Base-by-base conservation (phyloP, 2,888 invertebrate genomes). In the Diarsia mendica region DNA sequence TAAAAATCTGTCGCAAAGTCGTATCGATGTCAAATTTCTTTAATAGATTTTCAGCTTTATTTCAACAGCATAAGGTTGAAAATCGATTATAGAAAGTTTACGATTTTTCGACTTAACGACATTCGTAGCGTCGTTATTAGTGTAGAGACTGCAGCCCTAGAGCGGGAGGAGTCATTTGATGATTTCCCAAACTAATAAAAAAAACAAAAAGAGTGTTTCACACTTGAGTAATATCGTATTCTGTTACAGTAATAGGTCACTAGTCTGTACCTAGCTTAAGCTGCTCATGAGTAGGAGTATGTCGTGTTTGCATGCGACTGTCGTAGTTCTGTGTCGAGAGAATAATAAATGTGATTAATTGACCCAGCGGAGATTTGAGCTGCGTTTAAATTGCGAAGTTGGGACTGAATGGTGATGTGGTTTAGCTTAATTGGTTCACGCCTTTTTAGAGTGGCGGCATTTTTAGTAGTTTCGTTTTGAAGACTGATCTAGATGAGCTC, bases 341-440 rank as follows among this genome's bases (percentile, higher is more conserved):
- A n/a, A n/a, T n/a, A n/a, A 77, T 85, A 73, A 72, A 77, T 60
- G 23, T 77, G 70, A 83, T 85, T 85, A 82, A 85, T 77, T 82
- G 70, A 84, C 44, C 69, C 28, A 15, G 44, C 33, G 5, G 58
- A 60, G 68, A 77, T 82, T 77, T 53, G 20, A 85, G 79, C 79
- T 67, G 6, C 13, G 44, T 67, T 79, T 64, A 44, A 74, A 77
- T 79, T 83, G 58, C 63, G 55, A 71, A 48, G 79, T 83, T 49
- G 60, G 6, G 4, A 1, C 8, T 75, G 20, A 60, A 75, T 76
- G 13, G 53, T 53, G 39, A 49, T 66, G n/a, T 28, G 39, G 15
- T 20, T 20, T 5, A 23, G 10, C 13, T 3, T 64, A 60, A 82
- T 82, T 79, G 69, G 64, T 80, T 58, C 5, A 77, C 55, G 23